Evolutionary conservation across 2,888 invertebrate genomes (phyloP).

Genomic region (Galerucella nymphaeae): DNA sequence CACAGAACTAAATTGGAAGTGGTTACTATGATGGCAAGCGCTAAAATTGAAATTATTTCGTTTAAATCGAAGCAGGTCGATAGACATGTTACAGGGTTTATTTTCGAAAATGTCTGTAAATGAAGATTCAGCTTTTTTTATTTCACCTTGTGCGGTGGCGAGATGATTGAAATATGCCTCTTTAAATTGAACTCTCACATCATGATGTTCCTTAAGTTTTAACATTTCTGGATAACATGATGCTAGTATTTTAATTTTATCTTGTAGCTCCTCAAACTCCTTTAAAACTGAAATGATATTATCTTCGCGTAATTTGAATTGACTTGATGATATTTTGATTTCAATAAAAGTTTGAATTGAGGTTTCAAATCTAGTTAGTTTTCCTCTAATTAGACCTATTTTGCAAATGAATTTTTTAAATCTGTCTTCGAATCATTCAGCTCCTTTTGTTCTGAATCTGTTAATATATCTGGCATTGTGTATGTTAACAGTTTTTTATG

Average conservation of each 20-base stretch:
- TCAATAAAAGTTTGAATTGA: background rate
- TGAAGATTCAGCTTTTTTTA: background rate
- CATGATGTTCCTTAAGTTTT: too few species aligned
- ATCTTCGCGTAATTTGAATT: background rate
- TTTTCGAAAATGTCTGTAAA: too few species aligned
- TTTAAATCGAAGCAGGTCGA: too few species aligned
- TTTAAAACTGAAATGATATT: background rate
- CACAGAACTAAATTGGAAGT: too few species aligned
- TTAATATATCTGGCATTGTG: too few species aligned
- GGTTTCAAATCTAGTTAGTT: background rate
- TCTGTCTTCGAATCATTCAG: too few species aligned
- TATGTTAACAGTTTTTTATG: background rate
- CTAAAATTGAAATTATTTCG: too few species aligned
- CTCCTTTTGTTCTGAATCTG: too few species aligned
- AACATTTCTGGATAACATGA: conserved; percentile 1
- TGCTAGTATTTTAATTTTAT: background rate
- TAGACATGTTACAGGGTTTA: too few species aligned
- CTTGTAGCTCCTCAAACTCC: background rate
- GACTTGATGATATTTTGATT: background rate
- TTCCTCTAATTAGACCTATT: background rate
- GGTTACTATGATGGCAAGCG: too few species aligned
- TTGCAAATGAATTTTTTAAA: background rate
- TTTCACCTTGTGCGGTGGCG: background rate
- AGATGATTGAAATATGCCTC: background rate
- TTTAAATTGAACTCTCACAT: background rate